Base-by-base conservation (phyloP, 2,797 vertebrate species). In the Hypotaenidia okinawae region DNA sequence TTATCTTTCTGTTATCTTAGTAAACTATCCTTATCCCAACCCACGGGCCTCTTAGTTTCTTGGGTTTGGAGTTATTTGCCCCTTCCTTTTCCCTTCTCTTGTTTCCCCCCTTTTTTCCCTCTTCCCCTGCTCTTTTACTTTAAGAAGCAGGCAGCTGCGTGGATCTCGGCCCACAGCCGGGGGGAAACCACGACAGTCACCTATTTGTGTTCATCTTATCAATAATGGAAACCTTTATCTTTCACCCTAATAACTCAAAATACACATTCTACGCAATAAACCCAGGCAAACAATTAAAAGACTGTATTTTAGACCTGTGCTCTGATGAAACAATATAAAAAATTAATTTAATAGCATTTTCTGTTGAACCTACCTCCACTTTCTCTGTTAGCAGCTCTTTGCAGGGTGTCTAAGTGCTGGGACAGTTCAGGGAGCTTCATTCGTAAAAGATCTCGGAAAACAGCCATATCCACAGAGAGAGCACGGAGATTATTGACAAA, bases 401-500 rank as follows among this genome's bases (percentile, higher is more conserved):
- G 99, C 35, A 99, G 98, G 73, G 98, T 98, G 84, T 99, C 98
- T 68, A 99, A 98, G 94, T 99, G 99, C 94, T 99, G 99, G 15
- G 99, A 99, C 43, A 99, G 98, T 66, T 99, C 98, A 30, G 99
- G 99, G 93, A 99, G 98, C 94, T 99, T 99, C 75, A 99, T 97
- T 72, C 98, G 98, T 95, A 99, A 97, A 91, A 99, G 98, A 93
- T 99, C 99, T 98, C 99, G 98, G 97, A 99, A 99, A 94, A 99
- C 99, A 5, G 99, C 99, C 99, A 99, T 99, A 97, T 99, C 99
- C 98, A 99, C 99, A 90, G 99, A 99, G 30, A 99, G 97, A 2
- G 99, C 99, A 32, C 98, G 98, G 72, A 99, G 98, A 95, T 99
- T 99, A 97, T 99, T 99, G 92, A 99, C 99, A 97, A 99, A 99